Base-by-base conservation (phyloP, 2,113 vertebrate genomes). In the Verasper variegatus region DNA sequence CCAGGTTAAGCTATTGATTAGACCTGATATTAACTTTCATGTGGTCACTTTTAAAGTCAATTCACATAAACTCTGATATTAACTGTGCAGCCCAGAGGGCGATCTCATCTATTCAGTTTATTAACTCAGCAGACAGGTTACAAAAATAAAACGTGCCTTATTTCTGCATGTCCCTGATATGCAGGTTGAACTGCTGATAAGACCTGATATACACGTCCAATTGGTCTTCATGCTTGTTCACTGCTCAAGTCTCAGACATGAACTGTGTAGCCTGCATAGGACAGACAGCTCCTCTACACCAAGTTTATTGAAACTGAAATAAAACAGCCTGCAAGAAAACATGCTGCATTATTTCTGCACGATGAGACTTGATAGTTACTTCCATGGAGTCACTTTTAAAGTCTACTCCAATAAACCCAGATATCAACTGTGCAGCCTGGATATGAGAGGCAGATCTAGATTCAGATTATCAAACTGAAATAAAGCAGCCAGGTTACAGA, bases 1-100 rank as follows among this genome's bases (percentile, higher is more conserved):
- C 23, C 66, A 70, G 69, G 56, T 56, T 68, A 27, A 47, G 68
- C 70, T 59, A 24, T 51, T 74, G 59, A 80, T 74, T n/a, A 31
- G 10, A 45, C 60, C 49, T 20, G 3, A 37, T 56, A 27, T 55
- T 15, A 5, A 6, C 17, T 64, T 27, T 26, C 21, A 35, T 74
- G 71, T 52, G 26, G 20, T 58, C 40, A 61, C 71, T 73, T 78
- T 79, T 55, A 47, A 67, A 70, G 62, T 67, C 27, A 62, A 15
- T 42, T 69, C 54, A 52, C 49, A 61, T 2, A 26, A 51, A 58
- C 45, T 60, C 23, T 64, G 65, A 42, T 21, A 71, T 21, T 3
- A 63, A 20, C 45, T 31, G 42, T 17, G 55, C 40, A 13, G 40
- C 40, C 40, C 40, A 42, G 40, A 42, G 40, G 40, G 31, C 7